These are phyloP conservation scores for Caenorhabditis wallacei DNA, from an alignment of 2,888 invertebrate genomes.

Conservation along the genomic window DNA sequence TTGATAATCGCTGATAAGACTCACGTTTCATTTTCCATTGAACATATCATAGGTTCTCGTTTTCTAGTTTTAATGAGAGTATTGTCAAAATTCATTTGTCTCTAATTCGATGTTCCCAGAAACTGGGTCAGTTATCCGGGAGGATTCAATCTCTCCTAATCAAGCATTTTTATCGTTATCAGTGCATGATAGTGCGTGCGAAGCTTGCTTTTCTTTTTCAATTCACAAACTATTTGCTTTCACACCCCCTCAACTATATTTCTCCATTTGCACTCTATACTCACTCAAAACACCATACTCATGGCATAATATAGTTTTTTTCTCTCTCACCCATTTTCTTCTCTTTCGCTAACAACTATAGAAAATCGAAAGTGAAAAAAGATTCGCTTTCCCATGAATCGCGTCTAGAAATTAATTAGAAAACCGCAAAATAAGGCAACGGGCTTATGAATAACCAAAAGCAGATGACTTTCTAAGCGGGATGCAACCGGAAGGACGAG, in stretches of 20 bases:
- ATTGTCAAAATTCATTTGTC: background rate
- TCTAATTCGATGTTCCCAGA: constrained; percentile 36
- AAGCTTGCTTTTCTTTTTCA: constrained; percentile 50
- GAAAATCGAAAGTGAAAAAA: constrained; percentile 48
- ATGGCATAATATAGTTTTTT: constrained; percentile 40
- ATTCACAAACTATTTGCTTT: constrained; percentile 50
- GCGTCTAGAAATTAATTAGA: constrained; percentile 55
- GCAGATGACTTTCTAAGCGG: background rate
- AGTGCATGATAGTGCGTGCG: constrained; percentile 56
- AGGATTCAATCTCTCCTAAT: constrained; percentile 21
- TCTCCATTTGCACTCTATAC: constrained; percentile 36
- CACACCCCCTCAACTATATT: constrained; percentile 42
- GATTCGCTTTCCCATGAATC: constrained; percentile 40
- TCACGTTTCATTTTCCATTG: constrained; percentile 24
- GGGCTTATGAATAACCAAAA: constrained; percentile 19
- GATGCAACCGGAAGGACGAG: constrained; percentile 48
- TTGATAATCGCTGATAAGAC: constrained; percentile 19
- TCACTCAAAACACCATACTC: constrained; percentile 33
- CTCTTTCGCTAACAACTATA: background rate
- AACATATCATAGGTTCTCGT: background rate
- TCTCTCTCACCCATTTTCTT: background rate
- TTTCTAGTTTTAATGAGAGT: background rate
- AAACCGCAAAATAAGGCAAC: constrained; percentile 45
- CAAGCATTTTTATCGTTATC: constrained; percentile 43
- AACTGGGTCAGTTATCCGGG: constrained; percentile 59